These are phyloP conservation scores for Condylura cristata DNA, from an alignment of 2,113 vertebrate species.

Conservation along the genomic window DNA sequence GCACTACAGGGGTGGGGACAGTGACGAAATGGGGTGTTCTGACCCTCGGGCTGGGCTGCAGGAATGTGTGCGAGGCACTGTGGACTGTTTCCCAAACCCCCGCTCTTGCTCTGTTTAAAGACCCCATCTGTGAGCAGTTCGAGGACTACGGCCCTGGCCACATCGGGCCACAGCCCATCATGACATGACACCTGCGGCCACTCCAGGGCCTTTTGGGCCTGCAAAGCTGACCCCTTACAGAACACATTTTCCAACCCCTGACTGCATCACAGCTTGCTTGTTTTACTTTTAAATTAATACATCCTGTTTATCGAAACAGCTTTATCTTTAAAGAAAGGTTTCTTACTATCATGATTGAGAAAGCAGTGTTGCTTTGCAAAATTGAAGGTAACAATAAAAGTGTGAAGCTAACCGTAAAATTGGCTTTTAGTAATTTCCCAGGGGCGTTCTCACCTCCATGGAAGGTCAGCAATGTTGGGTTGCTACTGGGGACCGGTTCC, in stretches of 20 bases:
- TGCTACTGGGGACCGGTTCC: too few relatives aligned
- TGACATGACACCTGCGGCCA: accelerated
- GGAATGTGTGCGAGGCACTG: not conserved
- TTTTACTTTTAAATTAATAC: not conserved
- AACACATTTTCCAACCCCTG: not conserved
- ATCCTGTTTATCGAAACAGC: not conserved
- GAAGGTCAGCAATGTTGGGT: accelerated
- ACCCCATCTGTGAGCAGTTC: not conserved
- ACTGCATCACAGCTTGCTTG: accelerated
- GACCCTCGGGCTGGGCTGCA: not conserved
- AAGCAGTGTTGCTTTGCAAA: not conserved
- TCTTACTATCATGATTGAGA: not conserved
- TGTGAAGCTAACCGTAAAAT: not conserved
- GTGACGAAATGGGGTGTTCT: accelerated
- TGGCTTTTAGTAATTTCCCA: not conserved
- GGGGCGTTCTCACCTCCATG: accelerated
- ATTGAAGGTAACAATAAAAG: not conserved
- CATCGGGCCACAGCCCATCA: accelerated
- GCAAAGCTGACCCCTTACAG: not conserved
- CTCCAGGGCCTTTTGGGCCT: accelerated
- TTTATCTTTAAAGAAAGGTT: not conserved
- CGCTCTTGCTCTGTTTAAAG: not conserved
- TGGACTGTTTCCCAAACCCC: accelerated
- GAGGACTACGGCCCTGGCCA: not conserved
- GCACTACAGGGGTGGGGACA: not conserved